Percentiles rank a stretch among this genome's conserved stretches.
phyloP scores from a whole-genome alignment of 2,797 vertebrate genomes.

The Macrochelys suwanniensis region DNA sequence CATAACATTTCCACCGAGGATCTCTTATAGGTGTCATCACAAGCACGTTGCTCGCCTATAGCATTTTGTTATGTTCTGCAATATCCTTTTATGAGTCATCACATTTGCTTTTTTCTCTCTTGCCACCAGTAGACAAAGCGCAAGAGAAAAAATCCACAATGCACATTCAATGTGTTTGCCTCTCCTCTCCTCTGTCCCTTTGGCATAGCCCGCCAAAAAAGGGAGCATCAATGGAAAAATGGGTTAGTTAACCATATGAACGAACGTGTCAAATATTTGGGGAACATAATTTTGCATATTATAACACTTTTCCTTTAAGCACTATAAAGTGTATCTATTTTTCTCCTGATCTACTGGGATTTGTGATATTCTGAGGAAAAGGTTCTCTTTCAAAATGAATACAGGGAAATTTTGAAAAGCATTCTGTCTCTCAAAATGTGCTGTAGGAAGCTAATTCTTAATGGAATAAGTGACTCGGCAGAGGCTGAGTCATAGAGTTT shows the following conservation, averaged over 20 bases:
- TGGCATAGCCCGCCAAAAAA: background rate
- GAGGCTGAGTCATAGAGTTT: background rate
- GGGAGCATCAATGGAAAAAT: background rate
- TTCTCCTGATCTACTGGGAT: slow-evolving; percentile 27
- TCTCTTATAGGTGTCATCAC: background rate
- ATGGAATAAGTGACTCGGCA: background rate
- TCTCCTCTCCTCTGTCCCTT: slow-evolving; percentile 30
- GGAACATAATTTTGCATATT: slow-evolving; percentile 20
- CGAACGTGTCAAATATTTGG: background rate
- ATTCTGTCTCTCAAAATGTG: background rate
- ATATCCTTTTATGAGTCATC: slow-evolving; percentile 39
- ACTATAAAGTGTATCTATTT: slow-evolving; percentile 5
- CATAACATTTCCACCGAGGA: background rate
- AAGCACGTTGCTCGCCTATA: background rate
- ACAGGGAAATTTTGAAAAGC: background rate
- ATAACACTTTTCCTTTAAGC: slow-evolving; percentile 54
- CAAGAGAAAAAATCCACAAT: slow-evolving; percentile 30
- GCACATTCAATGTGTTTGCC: background rate
- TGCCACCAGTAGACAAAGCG: background rate
- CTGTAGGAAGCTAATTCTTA: background rate
- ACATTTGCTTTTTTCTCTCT: slow-evolving; percentile 51
- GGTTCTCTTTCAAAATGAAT: background rate
- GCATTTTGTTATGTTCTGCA: background rate
- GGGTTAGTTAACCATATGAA: slow-evolving; percentile 19
- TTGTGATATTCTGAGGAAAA: background rate